These are phyloP conservation scores for Enteromius argenteus DNA, from an alignment of 2,797 vertebrate genomes.

Conservation along the genomic window DNA sequence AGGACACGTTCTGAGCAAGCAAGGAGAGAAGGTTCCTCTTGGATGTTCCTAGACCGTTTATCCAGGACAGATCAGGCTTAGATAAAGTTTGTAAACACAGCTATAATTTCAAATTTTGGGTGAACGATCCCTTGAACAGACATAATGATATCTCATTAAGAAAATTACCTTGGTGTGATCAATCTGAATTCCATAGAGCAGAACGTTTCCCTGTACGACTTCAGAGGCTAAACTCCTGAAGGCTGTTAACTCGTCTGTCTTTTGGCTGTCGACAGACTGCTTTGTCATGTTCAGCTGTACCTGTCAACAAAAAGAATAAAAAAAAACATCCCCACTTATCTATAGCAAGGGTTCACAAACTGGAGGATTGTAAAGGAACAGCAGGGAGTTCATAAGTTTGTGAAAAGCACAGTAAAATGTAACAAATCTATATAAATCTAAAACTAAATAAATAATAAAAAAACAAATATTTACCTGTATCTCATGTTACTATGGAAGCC, in stretches of 20 bases:
- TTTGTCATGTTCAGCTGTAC: constrained; percentile 78
- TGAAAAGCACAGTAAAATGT: background rate
- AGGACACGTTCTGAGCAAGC: constrained; percentile 40
- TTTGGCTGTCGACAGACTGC: constrained; percentile 65
- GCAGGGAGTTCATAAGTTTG: background rate
- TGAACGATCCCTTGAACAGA: background rate
- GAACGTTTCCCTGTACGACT: constrained; percentile 82
- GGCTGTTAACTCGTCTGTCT: constrained; percentile 67
- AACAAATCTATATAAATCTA: background rate
- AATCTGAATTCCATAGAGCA: constrained; percentile 86
- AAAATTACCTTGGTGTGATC: constrained; percentile 80
- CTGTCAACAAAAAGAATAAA: constrained; percentile 74
- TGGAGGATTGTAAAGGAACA: background rate
- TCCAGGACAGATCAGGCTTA: constrained; percentile 22
- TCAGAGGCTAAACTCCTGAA: constrained; percentile 80
- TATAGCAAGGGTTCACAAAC: background rate
- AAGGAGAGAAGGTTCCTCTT: constrained; percentile 25
- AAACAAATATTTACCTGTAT: background rate
- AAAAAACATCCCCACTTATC: background rate
- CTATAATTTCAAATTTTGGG: background rate
- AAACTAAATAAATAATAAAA: background rate
- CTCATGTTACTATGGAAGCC: background rate
- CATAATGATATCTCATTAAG: background rate
- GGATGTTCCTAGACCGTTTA: constrained; percentile 41
- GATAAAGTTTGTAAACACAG: background rate